These are phyloP conservation scores for Calephelis nemesis DNA, from an alignment of 1,140 invertebrate species.

Conservation along the genomic window DNA sequence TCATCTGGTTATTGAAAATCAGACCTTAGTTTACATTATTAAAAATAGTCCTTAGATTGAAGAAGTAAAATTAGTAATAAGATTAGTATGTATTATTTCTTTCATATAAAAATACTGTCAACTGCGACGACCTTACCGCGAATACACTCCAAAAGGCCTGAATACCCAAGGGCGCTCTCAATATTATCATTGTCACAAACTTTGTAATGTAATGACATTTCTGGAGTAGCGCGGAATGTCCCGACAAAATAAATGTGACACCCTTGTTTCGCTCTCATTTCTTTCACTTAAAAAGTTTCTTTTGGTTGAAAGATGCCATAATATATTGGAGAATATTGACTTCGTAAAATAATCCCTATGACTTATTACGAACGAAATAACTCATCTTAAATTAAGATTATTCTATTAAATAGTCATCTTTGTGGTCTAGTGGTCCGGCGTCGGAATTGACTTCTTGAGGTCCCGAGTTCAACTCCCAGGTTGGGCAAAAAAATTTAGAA, in stretches of 20 bases:
- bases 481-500: too few relatives aligned
- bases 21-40: too few relatives aligned
- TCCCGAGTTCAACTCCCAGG: too few relatives aligned
- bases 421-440: too few relatives aligned
- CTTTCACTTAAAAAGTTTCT: constrained; percentile 14
- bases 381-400: too few relatives aligned
- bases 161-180: constrained; percentile 39
- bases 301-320: background rate
- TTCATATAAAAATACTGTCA: background rate
- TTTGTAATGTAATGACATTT: constrained; percentile 31
- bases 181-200: constrained; percentile 43
- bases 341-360: too few relatives aligned
- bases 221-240: constrained; percentile 24
- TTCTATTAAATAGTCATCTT: too few relatives aligned
- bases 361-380: too few relatives aligned
- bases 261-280: constrained; percentile 5
- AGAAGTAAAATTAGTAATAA: too few relatives aligned
- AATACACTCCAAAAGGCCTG: constrained; percentile 21
- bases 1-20: too few relatives aligned
- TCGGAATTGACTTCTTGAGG: too few relatives aligned
- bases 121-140: constrained; percentile 5
- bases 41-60: too few relatives aligned
- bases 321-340: background rate
- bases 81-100: background rate
- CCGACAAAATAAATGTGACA: constrained; percentile 6